Percentiles rank a stretch among this genome's conserved stretches.
Conservation (phyloP, 2,888 invertebrate species). For the Erebia epiphron region DNA sequence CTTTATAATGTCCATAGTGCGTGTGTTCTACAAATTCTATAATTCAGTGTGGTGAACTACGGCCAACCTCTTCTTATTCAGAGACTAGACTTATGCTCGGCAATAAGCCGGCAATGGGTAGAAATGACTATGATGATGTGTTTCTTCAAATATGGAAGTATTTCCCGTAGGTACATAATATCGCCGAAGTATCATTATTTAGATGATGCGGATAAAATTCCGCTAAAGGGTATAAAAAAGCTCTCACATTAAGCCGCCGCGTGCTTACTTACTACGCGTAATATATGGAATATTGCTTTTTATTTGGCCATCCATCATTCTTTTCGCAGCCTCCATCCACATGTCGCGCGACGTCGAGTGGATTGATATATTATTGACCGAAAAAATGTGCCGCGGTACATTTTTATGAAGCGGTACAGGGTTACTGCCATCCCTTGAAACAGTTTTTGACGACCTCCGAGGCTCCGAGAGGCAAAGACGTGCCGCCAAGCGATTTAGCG, state of each 20-base stretch:
- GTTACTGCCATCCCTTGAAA: too few species aligned
- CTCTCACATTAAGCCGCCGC: conserved; percentile 29
- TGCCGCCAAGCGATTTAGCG: too few species aligned
- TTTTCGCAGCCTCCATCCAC: conserved; percentile 40
- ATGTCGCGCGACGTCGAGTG: conserved; percentile 37
- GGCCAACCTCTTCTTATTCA: too few species aligned
- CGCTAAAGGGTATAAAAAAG: conserved; percentile 29
- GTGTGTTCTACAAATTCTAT: too few species aligned
- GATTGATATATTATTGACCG: conserved; percentile 45
- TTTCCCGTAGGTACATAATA: background rate
- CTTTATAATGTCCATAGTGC: too few species aligned
- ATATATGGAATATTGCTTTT: conserved; percentile 37
- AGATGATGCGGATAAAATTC: conserved; percentile 19
- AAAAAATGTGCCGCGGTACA: conserved; percentile 33
- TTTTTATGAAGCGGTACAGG: conserved; percentile 30
- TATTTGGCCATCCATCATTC: conserved; percentile 47
- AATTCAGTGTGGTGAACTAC: too few species aligned
- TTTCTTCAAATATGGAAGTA: background rate
- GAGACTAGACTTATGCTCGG: too few species aligned
- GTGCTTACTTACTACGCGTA: conserved; percentile 30
- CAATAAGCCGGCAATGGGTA: too few species aligned
- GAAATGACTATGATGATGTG: too few species aligned
- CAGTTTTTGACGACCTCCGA: too few species aligned
- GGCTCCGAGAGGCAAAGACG: too few species aligned
- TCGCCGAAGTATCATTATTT: conserved; percentile 21